Evolutionary conservation across 92 coral and sea anemone species (phyloP).

Genomic region (Meandrina meandrites): DNA sequence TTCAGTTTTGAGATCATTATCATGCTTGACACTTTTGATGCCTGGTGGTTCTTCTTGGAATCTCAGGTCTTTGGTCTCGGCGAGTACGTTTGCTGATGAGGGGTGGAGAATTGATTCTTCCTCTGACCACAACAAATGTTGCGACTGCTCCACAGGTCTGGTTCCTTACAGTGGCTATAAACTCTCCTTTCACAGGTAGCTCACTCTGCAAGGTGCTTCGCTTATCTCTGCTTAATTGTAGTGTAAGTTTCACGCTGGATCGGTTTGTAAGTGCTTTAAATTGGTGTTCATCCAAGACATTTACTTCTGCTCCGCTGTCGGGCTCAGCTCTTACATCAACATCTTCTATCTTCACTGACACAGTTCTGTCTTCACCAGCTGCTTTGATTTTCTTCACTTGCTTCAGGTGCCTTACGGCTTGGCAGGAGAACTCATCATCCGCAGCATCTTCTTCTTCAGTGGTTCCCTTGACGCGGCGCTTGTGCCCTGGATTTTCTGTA

Average conservation of each 20-base stretch:
- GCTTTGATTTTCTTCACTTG: too few species aligned
- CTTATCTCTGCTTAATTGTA: not conserved
- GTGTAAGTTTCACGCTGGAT: not conserved
- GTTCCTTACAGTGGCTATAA: too few species aligned
- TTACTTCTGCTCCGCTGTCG: too few species aligned
- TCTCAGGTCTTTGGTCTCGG: too few species aligned
- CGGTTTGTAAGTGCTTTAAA: conserved; percentile 25
- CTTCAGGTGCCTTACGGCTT: too few species aligned
- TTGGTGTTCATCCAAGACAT: conserved; percentile 36
- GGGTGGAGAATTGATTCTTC: too few species aligned
- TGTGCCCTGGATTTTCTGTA: not conserved
- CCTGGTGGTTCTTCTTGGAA: too few species aligned
- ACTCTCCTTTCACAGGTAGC: too few species aligned
- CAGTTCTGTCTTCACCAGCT: conserved; percentile 27
- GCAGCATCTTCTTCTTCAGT: conserved; percentile 20
- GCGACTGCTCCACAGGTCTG: conserved; percentile 44
- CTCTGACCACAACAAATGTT: conserved; percentile 45
- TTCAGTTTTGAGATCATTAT: not conserved
- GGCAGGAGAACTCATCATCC: too few species aligned
- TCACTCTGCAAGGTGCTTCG: conserved; percentile 1
- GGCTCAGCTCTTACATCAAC: too few species aligned
- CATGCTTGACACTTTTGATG: conserved; percentile 23
- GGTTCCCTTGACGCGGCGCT: conserved; percentile 24
- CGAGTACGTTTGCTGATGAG: too few species aligned
- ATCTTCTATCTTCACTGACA: conserved; percentile 43